These are phyloP conservation scores for Pygoscelis adeliae DNA, from an alignment of 2,113 vertebrate species.

Conservation along the genomic window DNA sequence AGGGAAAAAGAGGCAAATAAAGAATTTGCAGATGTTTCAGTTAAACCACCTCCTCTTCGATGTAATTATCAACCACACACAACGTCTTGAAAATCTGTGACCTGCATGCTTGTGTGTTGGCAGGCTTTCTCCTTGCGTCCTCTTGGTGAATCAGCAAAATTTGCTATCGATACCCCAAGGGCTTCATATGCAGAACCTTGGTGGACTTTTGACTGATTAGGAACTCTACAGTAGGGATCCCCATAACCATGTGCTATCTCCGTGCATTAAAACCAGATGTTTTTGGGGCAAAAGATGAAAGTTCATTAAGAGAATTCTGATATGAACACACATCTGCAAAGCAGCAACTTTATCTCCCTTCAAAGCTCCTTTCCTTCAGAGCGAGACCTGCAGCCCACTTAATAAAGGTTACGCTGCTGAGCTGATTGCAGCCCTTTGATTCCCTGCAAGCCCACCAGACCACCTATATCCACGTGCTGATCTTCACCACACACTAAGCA, in stretches of 20 bases:
- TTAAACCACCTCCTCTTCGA: not conserved
- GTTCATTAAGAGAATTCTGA: not conserved
- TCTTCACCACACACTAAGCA: not conserved
- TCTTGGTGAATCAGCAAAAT: not conserved
- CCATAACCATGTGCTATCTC: not conserved
- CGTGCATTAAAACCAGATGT: conserved; percentile 11
- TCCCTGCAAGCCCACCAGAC: not conserved
- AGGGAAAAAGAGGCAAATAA: not conserved
- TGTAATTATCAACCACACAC: not conserved
- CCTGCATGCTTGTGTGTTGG: not conserved
- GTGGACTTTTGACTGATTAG: not conserved
- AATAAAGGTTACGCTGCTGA: not conserved
- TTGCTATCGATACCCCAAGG: not conserved
- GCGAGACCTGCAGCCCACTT: not conserved
- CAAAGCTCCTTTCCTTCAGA: not conserved
- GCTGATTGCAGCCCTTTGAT: not conserved
- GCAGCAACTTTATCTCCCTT: conserved; percentile 33
- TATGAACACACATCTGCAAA: conserved; percentile 7
- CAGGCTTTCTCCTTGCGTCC: not conserved
- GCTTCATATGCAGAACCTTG: not conserved
- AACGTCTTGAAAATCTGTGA: not conserved
- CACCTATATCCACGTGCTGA: not conserved
- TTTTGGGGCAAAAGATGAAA: conserved; percentile 33
- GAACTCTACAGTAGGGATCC: not conserved
- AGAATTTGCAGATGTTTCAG: not conserved